Evolutionary conservation across 2,113 vertebrate species (phyloP).

Genomic region (Sylvicapra grimmia): DNA sequence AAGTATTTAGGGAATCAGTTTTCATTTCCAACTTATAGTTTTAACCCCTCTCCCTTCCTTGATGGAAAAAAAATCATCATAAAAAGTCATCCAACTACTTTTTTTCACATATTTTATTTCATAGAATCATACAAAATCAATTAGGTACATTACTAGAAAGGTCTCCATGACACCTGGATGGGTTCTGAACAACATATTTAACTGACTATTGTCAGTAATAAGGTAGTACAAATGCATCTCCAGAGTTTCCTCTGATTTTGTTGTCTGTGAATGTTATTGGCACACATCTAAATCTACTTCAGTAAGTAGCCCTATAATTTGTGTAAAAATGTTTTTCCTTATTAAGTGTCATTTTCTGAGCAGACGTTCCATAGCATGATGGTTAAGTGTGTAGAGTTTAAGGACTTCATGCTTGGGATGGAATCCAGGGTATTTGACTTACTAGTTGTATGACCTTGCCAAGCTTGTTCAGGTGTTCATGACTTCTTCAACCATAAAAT

Average conservation of each 20-base stretch:
- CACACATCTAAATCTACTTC: neutral
- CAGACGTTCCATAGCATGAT: neutral
- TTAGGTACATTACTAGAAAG: neutral
- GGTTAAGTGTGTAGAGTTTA: neutral
- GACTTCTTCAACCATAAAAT: neutral
- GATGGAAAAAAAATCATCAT: neutral
- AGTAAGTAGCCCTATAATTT: neutral
- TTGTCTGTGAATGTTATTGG: neutral
- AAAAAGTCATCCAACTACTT: neutral
- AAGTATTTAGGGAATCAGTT: slow-evolving; percentile 9
- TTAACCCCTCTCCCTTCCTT: neutral
- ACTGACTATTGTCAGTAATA: neutral
- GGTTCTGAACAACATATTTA: neutral
- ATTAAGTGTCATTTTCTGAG: neutral
- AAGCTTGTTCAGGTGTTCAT: neutral
- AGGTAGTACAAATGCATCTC: neutral
- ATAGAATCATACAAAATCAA: neutral
- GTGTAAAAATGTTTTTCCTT: neutral
- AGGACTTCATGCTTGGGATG: neutral
- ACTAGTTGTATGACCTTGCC: neutral
- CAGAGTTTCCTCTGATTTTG: neutral
- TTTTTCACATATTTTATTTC: slow-evolving; percentile 8
- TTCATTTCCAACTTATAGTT: neutral
- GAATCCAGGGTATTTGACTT: neutral
- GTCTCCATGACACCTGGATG: neutral